Conservation (phyloP, 2,888 invertebrate species). For the Napeogenes inachia region DNA sequence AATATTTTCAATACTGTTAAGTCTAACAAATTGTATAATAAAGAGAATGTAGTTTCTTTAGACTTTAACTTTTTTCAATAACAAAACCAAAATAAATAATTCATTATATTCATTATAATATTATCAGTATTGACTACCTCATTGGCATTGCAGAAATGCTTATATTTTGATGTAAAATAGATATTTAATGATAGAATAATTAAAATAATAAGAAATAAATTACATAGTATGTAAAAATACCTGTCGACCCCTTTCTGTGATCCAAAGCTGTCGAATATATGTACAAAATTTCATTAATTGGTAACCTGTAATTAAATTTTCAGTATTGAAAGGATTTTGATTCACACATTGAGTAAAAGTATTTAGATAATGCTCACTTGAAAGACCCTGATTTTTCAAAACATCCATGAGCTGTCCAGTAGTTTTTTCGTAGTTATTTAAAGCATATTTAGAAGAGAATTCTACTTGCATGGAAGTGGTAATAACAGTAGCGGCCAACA, state of each 20-base stretch:
- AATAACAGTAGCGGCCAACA: slow-evolving; percentile 59
- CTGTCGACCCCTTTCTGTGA: slow-evolving; percentile 59
- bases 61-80: too few species aligned
- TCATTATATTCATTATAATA: too few species aligned
- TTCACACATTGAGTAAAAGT: not conserved
- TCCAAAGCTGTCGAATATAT: slow-evolving; percentile 72
- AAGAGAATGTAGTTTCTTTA: too few species aligned
- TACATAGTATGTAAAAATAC: too few species aligned
- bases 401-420: slow-evolving; percentile 29
- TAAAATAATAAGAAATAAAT: too few species aligned
- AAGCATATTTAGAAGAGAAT: slow-evolving; percentile 57
- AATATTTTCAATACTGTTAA: too few species aligned
- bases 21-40: too few species aligned
- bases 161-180: too few species aligned
- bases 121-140: too few species aligned
- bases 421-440: slow-evolving; percentile 55
- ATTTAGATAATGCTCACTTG: slow-evolving; percentile 42
- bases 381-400: slow-evolving; percentile 61
- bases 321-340: not conserved
- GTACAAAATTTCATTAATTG: slow-evolving; percentile 67
- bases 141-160: too few species aligned
- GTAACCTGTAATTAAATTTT: slow-evolving; percentile 46
- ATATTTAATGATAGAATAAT: too few species aligned
- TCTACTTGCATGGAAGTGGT: slow-evolving; percentile 63
- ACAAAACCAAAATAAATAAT: too few species aligned